phyloP scores from a whole-genome alignment of 2,888 invertebrate genomes.

The Hanleya hanleyi region DNA sequence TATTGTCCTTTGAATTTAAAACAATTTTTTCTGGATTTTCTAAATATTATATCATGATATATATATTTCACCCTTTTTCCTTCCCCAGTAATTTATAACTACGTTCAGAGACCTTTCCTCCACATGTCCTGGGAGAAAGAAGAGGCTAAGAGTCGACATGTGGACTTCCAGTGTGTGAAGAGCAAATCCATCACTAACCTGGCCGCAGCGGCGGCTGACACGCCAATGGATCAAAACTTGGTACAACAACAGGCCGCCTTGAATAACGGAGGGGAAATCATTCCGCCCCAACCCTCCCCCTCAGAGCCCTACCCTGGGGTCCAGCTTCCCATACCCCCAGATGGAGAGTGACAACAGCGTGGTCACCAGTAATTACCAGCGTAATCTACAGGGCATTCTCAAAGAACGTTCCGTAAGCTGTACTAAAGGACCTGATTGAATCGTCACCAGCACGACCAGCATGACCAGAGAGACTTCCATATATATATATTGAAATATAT shows the following conservation, averaged over 20 bases:
- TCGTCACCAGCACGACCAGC: too few species aligned
- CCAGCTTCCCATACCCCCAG: slow-evolving; percentile 44
- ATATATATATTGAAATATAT: too few species aligned
- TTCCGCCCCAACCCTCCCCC: slow-evolving; percentile 72
- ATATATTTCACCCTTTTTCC: too few species aligned
- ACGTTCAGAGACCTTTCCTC: slow-evolving; percentile 98
- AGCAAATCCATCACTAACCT: slow-evolving; percentile 98
- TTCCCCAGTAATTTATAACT: slow-evolving; percentile 97
- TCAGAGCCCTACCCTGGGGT: slow-evolving; percentile 68
- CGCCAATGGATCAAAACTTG: slow-evolving; percentile 78
- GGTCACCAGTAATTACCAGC: too few species aligned
- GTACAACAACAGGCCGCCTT: slow-evolving; percentile 20
- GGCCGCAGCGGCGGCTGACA: slow-evolving; percentile 92
- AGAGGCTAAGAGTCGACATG: slow-evolving; percentile 98
- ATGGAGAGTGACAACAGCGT: slow-evolving; percentile 4
- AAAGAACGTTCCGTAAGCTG: too few species aligned
- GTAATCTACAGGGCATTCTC: too few species aligned
- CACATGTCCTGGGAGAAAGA: slow-evolving; percentile 99
- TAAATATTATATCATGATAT: neutral
- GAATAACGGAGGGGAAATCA: slow-evolving; percentile 49
- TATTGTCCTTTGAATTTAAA: neutral
- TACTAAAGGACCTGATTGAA: too few species aligned
- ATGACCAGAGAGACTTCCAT: too few species aligned
- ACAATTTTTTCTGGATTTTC: neutral
- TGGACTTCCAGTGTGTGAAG: slow-evolving; percentile 99